Evolutionary conservation across 2,888 invertebrate species (phyloP).

Genomic region (Leptodirus hochenwartii): DNA sequence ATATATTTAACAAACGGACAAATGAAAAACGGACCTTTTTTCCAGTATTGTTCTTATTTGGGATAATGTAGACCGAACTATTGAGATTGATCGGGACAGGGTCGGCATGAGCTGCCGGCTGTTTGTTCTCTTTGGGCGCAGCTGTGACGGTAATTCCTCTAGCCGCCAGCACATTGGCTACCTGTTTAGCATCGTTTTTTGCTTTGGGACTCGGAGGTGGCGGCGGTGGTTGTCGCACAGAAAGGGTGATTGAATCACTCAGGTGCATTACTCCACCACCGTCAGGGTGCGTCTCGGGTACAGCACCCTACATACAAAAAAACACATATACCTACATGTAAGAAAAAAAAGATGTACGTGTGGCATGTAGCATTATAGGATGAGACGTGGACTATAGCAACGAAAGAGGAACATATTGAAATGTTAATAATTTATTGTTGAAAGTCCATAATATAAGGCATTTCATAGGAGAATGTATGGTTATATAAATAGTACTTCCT

Average conservation of each 20-base stretch:
- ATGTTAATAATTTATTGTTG: too few species aligned
- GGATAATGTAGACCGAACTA: constrained; percentile 41
- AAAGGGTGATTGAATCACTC: constrained; percentile 55
- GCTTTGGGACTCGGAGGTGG: constrained; percentile 28
- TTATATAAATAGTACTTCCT: too few species aligned
- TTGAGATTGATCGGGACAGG: constrained; percentile 36
- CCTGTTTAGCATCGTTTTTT: constrained; percentile 53
- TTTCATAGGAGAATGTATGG: too few species aligned
- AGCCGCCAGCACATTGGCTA: constrained; percentile 58
- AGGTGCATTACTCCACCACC: constrained; percentile 41
- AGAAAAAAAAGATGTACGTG: too few species aligned
- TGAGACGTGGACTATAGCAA: too few species aligned
- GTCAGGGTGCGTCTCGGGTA: constrained; percentile 20
- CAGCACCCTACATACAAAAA: constrained; percentile 19
- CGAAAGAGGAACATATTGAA: too few species aligned
- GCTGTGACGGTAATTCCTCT: constrained; percentile 63
- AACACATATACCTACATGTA: too few species aligned
- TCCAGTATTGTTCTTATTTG: constrained; percentile 24
- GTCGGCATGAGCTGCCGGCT: constrained; percentile 22
- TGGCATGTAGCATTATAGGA: too few species aligned
- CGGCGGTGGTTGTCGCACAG: constrained; percentile 32
- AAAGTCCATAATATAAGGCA: too few species aligned
- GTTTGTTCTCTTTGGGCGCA: constrained; percentile 30
- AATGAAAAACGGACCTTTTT: constrained; percentile 1
- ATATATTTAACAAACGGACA: constrained; percentile 2